Evolutionary conservation across 2,888 invertebrate genomes (phyloP), one percentile per base, ranked within the genome.

Genomic region (Dasysyrphus tricinctus): DNA sequence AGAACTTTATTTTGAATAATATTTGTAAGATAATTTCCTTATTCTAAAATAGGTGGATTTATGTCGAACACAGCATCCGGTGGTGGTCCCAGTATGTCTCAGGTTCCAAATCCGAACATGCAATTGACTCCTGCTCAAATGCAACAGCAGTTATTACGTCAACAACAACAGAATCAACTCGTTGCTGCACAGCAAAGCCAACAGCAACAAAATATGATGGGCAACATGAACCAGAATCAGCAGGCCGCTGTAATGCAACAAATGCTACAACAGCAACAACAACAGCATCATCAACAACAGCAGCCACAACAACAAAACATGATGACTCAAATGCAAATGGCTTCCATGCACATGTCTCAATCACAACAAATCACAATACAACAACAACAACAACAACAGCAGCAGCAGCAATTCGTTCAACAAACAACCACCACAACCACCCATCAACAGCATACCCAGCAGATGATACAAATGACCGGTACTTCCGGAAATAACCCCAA

Each of bases 291-390:
- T 49, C 90, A 90, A 37, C 89, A 91, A 69, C 91, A 91, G 78
- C 90, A 88, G 29, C 90, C 90, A 42, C 91, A 91, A 47, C 89
- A 88, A 73, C 88, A 91, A 88, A 90, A 83, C 19, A 89, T 91
- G 89, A 90, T 91, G 90, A 89, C 91, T 56, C 92, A 92, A 85
- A 92, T 93, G 89, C 93, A 95, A 93, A 94, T 95, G 93, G 93
- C 94, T 88, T 95, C 94, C 89, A 94, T 96, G 90, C 95, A 95
- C 90, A 95, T 96, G 95, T 94, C 94, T 89, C 96, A 96, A 91
- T 94, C 94, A 6, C 95, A 95, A 90, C 94, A 94, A 88, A 93
- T 95, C 91, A 94, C 94, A 24, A 93, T 95, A 91, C 94, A 90
- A 88, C 91, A 91, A 76, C 90, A 92, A 80, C 90, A 91, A 88